phyloP scores from a whole-genome alignment of 2,113 vertebrate species.

The Casuarius casuarius region DNA sequence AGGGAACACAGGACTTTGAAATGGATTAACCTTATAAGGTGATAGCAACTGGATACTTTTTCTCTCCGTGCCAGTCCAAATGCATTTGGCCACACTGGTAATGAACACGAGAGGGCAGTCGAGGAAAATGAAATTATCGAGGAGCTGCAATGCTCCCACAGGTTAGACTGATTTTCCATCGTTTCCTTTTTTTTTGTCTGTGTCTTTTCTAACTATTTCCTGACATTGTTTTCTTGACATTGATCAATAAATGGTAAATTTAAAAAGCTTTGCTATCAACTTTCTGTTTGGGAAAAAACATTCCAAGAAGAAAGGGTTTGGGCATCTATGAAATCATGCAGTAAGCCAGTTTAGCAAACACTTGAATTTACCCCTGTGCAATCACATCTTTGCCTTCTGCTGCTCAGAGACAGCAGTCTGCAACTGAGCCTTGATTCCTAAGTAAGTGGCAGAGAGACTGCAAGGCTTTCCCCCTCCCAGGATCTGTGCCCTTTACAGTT shows the following conservation, averaged over 20 bases:
- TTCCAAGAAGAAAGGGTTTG: not conserved
- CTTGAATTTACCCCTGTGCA: not conserved
- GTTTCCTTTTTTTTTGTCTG: not conserved
- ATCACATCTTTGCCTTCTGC: not conserved
- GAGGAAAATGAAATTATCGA: slow-evolving; percentile 40
- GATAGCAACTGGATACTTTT: not conserved
- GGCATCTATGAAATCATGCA: not conserved
- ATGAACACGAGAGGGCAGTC: slow-evolving; percentile 50
- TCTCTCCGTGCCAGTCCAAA: not conserved
- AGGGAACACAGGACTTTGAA: not conserved
- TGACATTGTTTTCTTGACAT: not conserved
- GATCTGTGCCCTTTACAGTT: not conserved
- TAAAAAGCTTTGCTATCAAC: not conserved
- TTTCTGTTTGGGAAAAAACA: not conserved
- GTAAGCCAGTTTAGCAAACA: not conserved
- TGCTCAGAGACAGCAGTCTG: not conserved
- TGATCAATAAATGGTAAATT: not conserved
- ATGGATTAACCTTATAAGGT: slow-evolving; percentile 28
- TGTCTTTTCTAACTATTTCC: not conserved
- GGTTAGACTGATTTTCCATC: not conserved
- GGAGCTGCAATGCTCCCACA: not conserved
- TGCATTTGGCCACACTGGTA: not conserved
- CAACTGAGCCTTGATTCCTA: not conserved
- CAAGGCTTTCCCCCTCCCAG: not conserved
- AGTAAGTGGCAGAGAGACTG: not conserved